Percentiles rank a stretch among this genome's conserved stretches.
These are phyloP conservation scores for Xanthostigma xanthostigma DNA, from an alignment of 2,888 invertebrate genomes.

Conservation along the genomic window DNA sequence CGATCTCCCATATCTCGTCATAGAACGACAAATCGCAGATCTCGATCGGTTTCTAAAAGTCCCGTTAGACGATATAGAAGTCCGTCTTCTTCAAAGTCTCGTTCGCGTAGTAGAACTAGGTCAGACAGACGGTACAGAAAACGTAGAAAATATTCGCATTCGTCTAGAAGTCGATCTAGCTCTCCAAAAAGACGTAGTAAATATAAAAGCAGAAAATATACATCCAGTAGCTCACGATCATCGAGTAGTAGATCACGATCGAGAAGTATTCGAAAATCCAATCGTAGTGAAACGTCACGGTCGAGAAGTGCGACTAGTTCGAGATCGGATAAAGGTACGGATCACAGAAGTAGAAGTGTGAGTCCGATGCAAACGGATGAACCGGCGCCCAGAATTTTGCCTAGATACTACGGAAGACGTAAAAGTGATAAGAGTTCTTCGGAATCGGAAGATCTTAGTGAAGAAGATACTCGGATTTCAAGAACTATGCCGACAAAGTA, in stretches of 20 bases:
- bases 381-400: slow-evolving; percentile 25
- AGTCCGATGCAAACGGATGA: neutral
- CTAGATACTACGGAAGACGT: slow-evolving; percentile 41
- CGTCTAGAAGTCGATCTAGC: slow-evolving; percentile 1
- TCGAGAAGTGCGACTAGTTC: slow-evolving; percentile 5
- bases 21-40: slow-evolving; percentile 4
- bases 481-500: slow-evolving; percentile 16
- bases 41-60: neutral
- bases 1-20: slow-evolving; percentile 4
- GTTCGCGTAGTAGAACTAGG: slow-evolving; percentile 19
- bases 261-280: slow-evolving; percentile 8
- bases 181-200: neutral
- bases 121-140: slow-evolving; percentile 20
- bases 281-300: slow-evolving; percentile 8
- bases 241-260: slow-evolving; percentile 22
- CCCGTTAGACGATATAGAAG: slow-evolving; percentile 8
- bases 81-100: slow-evolving; percentile 17
- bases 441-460: slow-evolving; percentile 24
- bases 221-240: slow-evolving; percentile 24
- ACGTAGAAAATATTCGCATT: slow-evolving; percentile 15
- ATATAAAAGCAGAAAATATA: slow-evolving; percentile 16
- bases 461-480: slow-evolving; percentile 18
- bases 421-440: slow-evolving; percentile 37
- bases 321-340: neutral
- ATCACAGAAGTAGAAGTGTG: neutral